Conservation (phyloP, 2,797 vertebrate genomes). For the Odontamblyopus rebecca region DNA sequence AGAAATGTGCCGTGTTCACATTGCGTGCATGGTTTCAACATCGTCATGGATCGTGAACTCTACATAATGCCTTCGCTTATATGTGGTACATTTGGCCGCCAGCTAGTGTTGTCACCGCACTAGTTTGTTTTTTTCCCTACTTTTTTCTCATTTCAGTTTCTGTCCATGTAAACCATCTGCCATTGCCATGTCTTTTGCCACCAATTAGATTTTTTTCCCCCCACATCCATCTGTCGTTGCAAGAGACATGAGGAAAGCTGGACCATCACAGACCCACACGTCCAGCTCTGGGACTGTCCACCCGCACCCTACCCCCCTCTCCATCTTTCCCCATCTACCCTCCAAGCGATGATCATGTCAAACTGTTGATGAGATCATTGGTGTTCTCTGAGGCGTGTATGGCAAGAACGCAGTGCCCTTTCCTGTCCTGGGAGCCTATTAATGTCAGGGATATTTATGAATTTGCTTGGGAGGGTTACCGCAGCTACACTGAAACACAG, state of each 20-base stretch:
- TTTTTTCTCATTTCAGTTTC: conserved; percentile 30
- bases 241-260: conserved; percentile 31
- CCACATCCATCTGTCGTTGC: conserved; percentile 38
- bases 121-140: conserved; percentile 3
- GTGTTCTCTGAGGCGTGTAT: conserved; percentile 44
- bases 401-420: conserved; percentile 42
- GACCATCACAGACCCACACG: conserved; percentile 22
- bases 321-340: conserved; percentile 41
- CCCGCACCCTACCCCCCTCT: conserved; percentile 31
- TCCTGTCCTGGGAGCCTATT: conserved; percentile 34
- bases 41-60: conserved; percentile 31
- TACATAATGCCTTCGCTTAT: conserved; percentile 31
- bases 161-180: conserved; percentile 55
- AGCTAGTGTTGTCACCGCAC: conserved; percentile 28
- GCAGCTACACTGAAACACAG: conserved; percentile 22
- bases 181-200: conserved; percentile 33
- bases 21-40: conserved; percentile 39
- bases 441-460: conserved; percentile 33
- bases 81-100: conserved; percentile 23
- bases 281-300: conserved; percentile 33
- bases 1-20: conserved; percentile 32
- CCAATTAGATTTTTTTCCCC: conserved; percentile 32
- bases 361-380: conserved; percentile 56
- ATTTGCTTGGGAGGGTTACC: conserved; percentile 29
- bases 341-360: conserved; percentile 53